These are phyloP conservation scores for Oxyura jamaicensis DNA, from an alignment of 2,113 vertebrate genomes.

Conservation along the genomic window DNA sequence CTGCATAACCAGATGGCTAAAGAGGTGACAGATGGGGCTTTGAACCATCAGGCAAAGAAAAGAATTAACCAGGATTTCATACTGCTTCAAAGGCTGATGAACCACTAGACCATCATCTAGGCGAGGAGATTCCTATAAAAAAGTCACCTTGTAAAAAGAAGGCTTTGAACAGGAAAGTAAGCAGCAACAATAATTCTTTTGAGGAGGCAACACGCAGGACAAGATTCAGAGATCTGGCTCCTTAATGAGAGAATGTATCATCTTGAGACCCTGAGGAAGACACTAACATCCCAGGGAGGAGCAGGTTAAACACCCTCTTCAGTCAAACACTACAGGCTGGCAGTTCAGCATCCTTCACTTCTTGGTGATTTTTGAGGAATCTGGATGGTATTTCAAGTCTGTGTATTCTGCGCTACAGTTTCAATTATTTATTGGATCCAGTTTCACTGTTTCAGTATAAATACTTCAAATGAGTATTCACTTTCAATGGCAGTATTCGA, in stretches of 20 bases:
- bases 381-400: not conserved
- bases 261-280: not conserved
- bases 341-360: not conserved
- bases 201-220: not conserved
- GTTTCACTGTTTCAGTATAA: not conserved
- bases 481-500: not conserved
- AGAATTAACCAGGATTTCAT: slow-evolving; percentile 17
- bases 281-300: not conserved
- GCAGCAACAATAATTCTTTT: not conserved
- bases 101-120: not conserved
- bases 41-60: not conserved
- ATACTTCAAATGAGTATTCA: not conserved
- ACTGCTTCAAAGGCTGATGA: not conserved
- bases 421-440: not conserved
- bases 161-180: not conserved
- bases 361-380: not conserved
- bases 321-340: not conserved
- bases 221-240: not conserved
- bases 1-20: slow-evolving; percentile 19
- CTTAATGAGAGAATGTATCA: not conserved
- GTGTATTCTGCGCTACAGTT: not conserved
- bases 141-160: not conserved
- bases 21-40: slow-evolving; percentile 14
- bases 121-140: not conserved
- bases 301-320: not conserved